Base-by-base conservation (phyloP, 2,113 vertebrate species). In the Smithornis capensis region DNA sequence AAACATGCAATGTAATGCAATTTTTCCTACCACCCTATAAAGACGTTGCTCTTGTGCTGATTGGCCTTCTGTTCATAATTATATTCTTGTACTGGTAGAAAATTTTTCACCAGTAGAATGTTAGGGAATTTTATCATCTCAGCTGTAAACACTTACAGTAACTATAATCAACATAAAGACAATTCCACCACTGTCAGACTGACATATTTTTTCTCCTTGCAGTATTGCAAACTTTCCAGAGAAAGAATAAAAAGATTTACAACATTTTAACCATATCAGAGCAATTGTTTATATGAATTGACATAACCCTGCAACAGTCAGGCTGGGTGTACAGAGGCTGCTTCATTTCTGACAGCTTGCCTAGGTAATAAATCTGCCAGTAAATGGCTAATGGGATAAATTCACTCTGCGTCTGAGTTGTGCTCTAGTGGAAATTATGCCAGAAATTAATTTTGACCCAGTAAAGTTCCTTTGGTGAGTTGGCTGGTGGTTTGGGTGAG, bases 361-460 rank as follows among this genome's bases (percentile, higher is more conserved):
- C 47, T 83, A n/a, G 38, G 37, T 59, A n/a, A 78, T 28, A 55
- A 75, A 86, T 59, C 49, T 59, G 0, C 0, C 4, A 87, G 53
- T 71, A 71, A 56, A 87, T 92, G 31, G 65, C 47, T 77, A 67
- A 67, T 17, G 31, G 35, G 71, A 38, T 84, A 87, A 81, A 71
- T 84, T 87, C 33, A 45, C 31, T 73, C 55, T 76, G 24, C 92
- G 76, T 55, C 47, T 49, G 52, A 67, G 60, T 64, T 84, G 65
- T 85, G 49, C 44, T 91, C 19, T 38, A 24, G 33, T 76, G 56
- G 78, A 82, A 85, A 23, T 76, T 96, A 80, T 57, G 62, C 70
- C 78, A 79, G 70, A 68, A 91, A 89, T 82, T 78, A 76, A 69
- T 82, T 92, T 47, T 82, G 69, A 86, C 57, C 69, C 81, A 91